Base-by-base conservation (phyloP, 2,113 vertebrate species). In the Paedocypris sp. region DNA sequence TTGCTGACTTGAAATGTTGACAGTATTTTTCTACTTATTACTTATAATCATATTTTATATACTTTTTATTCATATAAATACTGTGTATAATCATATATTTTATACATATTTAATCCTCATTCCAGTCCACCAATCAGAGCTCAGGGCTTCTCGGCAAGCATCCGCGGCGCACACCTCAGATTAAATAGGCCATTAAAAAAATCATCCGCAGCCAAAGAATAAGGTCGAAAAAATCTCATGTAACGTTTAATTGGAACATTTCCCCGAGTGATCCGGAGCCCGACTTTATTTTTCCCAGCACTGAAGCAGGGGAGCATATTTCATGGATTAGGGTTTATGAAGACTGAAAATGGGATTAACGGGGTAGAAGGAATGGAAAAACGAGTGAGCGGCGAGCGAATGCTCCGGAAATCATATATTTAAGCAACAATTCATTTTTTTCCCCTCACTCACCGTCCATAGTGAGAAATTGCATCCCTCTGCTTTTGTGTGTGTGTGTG, bases 331-430 rank as follows among this genome's bases (percentile, higher is more conserved):
- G 45, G 64, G 66, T 11, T 45, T 62, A 71, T 64, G 45, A 61
- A 71, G 62, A 52, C 58, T 45, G 62, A 58, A 69, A 71, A 73
- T 73, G 50, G 68, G 75, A 75, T 75, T 74, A 70, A 68, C 46
- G 31, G 45, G 23, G 46, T 60, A 62, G 70, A 43, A 65, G 69
- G 52, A 62, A 68, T 58, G 69, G 64, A 64, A 66, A 64, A 64
- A 47, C 16, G 60, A 69, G 48, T 59, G 67, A 62, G 59, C 33
- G 52, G 60, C 56, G 49, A 69, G 48, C 38, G 51, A 61, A 52
- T 56, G 69, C 58, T 48, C 8, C 3, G 60, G 66, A 60, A 65
- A 57, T 59, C 64, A 56, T 54, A 18, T 36, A 48, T 69, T 60
- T 54, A 60, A 69, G 66, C 60, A 50, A 47, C 50, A 56, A 59